These are phyloP conservation scores for Cynopterus sphinx DNA, from an alignment of 2,797 vertebrate genomes.

Conservation along the genomic window DNA sequence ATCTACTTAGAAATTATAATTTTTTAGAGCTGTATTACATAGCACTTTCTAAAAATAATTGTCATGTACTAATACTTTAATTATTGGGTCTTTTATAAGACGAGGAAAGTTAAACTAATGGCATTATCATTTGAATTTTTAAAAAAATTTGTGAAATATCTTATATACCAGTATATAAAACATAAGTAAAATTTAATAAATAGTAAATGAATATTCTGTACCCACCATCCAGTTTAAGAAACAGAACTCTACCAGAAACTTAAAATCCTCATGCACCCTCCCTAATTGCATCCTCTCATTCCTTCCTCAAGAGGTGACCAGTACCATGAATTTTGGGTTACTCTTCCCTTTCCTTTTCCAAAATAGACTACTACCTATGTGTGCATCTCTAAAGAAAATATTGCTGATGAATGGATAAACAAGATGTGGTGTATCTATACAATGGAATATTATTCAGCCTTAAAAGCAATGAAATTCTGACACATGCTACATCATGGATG, in stretches of 20 bases:
- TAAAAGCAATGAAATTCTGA: neutral
- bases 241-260: neutral
- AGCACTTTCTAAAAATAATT: slow-evolving; percentile 24
- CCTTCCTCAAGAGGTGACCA: neutral
- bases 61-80: neutral
- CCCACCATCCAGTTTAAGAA: neutral
- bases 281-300: neutral
- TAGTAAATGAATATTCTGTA: slow-evolving; percentile 7
- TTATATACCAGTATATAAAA: neutral
- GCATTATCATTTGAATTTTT: neutral
- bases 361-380: neutral
- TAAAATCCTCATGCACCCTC: neutral
- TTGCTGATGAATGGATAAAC: neutral
- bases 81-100: neutral
- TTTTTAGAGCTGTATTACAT: slow-evolving; percentile 6
- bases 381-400: neutral
- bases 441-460: neutral
- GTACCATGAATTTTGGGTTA: neutral
- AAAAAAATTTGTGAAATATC: neutral
- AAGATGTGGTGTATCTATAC: neutral
- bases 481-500: neutral
- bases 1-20: neutral
- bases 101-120: neutral
- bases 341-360: neutral
- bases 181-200: neutral